Base-by-base conservation (phyloP, 2,888 invertebrate species). In the Leptinotarsa haldemani region DNA sequence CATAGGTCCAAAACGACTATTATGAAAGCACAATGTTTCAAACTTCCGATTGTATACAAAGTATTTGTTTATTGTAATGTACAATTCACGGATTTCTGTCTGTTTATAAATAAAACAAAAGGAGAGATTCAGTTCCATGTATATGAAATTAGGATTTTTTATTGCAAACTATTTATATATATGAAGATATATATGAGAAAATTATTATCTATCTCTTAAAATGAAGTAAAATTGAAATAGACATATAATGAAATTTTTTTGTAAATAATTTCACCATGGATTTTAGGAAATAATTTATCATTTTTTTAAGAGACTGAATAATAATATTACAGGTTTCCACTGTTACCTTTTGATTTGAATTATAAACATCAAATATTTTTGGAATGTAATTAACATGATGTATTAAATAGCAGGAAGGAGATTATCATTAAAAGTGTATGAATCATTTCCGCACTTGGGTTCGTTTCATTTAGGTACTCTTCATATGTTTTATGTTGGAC, bases 31-130 rank as follows among this genome's bases (percentile, higher is more conserved):
- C 82, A 82, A 82, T 75, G 79, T 79, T 80, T 81, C 76, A 75
- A 80, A 80, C 80, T 80, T 81, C 79, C 80, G 74, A 79, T 78
- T 81, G 80, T 82, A 82, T 76, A 81, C 79, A 75, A 78, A 72
- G 70, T 69, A 73, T 74, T 75, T 68, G 66, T 73, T 79, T 67
- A 72, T 69, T 73, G 70, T 77, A 69, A 74, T 68, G 74, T 76
- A 76, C 69, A 71, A 69, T 69, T 74, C 66, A 64, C 74, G 70
- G 70, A 68, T 71, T 68, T 53, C 30, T 65, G 63, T 65, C 70
- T 74, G 74, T 67, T 70, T 65, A 65, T 72, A 76, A 74, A 70
- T 77, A 71, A 78, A 76, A 56, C 56, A 76, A 73, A 75, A 75
- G 56, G 75, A 74, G 71, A 78, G 75, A 77, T 79, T 79, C 75